phyloP scores from a whole-genome alignment of 2,797 vertebrate species.

The Alauda arvensis region DNA sequence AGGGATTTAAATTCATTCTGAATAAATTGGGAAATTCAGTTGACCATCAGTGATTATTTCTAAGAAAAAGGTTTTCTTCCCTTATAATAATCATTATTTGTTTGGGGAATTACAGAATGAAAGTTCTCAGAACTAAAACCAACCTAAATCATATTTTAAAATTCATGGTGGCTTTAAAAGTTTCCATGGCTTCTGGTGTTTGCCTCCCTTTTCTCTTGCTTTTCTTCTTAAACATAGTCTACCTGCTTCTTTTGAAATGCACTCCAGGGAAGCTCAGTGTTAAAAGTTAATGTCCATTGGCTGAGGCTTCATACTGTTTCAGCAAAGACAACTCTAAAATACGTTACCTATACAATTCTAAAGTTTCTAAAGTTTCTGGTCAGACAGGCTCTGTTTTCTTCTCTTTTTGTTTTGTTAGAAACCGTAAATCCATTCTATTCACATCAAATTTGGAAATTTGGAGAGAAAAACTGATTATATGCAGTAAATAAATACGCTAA shows the following conservation, averaged over 20 bases:
- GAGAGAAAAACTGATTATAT: neutral
- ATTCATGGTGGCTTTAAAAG: neutral
- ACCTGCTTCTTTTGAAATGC: neutral
- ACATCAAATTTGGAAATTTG: neutral
- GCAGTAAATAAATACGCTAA: neutral
- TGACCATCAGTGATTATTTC: neutral
- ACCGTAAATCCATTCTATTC: neutral
- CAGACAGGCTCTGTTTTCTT: neutral
- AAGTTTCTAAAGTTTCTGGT: neutral
- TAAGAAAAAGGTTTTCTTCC: neutral
- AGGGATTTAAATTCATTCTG: neutral
- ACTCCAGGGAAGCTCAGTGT: neutral
- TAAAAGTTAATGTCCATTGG: constrained; percentile 23
- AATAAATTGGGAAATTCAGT: neutral
- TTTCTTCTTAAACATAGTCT: neutral
- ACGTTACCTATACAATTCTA: neutral
- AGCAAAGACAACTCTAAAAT: neutral
- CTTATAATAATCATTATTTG: neutral
- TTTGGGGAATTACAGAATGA: neutral
- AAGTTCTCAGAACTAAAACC: neutral
- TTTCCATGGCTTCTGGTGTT: neutral
- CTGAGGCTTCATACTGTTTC: neutral
- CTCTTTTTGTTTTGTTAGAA: neutral
- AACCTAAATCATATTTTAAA: neutral
- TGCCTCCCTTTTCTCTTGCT: neutral